Evolutionary conservation across 2,113 vertebrate genomes (phyloP).

Genomic region (Vidua chalybeata): DNA sequence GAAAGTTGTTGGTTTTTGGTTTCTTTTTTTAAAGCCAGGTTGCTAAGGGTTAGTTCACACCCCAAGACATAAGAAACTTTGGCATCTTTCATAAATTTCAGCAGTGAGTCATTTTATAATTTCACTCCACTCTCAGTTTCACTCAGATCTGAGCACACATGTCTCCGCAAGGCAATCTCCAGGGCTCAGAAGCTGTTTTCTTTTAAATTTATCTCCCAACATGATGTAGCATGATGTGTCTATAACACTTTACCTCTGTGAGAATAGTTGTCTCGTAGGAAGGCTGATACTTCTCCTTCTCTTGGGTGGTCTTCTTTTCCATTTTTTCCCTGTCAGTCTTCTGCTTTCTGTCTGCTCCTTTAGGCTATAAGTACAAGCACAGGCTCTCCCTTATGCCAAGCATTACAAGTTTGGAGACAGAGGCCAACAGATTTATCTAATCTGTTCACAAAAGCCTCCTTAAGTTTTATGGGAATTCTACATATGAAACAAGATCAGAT

Average conservation of each 20-base stretch:
- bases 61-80: not conserved
- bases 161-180: not conserved
- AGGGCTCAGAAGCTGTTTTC: not conserved
- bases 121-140: not conserved
- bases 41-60: not conserved
- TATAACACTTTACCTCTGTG: conserved; percentile 81
- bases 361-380: conserved; percentile 81
- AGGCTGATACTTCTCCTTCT: conserved; percentile 92
- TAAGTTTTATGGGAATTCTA: not conserved
- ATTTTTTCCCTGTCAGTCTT: conserved; percentile 96
- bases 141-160: not conserved
- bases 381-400: conserved; percentile 30
- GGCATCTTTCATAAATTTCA: not conserved
- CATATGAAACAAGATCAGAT: not conserved
- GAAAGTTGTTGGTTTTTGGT: not conserved
- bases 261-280: conserved; percentile 90
- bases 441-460: not conserved
- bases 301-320: conserved; percentile 86
- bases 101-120: not conserved
- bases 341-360: conserved; percentile 95
- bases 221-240: not conserved
- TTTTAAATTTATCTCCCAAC: not conserved
- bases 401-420: not conserved
- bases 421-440: not conserved
- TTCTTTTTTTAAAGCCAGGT: not conserved